Conservation (phyloP, 2,888 invertebrate species). For the Aporophyla nigra region DNA sequence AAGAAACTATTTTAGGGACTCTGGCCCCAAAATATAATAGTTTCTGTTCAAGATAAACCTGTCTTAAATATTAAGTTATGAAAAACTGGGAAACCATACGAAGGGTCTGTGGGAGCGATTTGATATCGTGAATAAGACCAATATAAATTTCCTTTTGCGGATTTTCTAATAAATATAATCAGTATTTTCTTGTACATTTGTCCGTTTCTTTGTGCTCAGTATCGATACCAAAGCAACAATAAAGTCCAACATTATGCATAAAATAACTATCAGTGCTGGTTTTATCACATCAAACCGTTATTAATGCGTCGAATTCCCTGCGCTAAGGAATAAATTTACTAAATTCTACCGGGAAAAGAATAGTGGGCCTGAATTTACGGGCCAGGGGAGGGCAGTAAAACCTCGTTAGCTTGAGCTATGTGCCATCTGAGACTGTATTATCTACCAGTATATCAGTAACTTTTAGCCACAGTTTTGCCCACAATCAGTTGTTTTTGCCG, state of each 20-base stretch:
- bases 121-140: background rate
- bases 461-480: conserved; percentile 67
- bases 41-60: too few species aligned
- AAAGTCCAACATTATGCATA: conserved; percentile 57
- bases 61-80: background rate
- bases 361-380: conserved; percentile 88
- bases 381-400: conserved; percentile 85
- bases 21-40: too few species aligned
- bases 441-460: conserved; percentile 72
- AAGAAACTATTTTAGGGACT: background rate
- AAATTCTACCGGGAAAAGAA: conserved; percentile 87
- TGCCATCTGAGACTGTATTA: conserved; percentile 82
- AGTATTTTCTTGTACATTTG: conserved; percentile 16
- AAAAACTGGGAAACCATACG: background rate
- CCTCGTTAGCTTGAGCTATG: conserved; percentile 89
- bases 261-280: conserved; percentile 56
- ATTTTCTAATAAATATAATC: conserved; percentile 7
- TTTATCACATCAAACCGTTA: conserved; percentile 67
- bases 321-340: conserved; percentile 85
- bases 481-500: conserved; percentile 58
- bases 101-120: background rate
- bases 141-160: background rate
- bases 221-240: conserved; percentile 40
- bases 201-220: conserved; percentile 25
- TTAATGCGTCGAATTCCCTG: conserved; percentile 65